Percentiles rank a stretch among this genome's conserved stretches.
These are phyloP conservation scores for Agrotis segetum DNA, from an alignment of 2,888 invertebrate genomes.

Conservation along the genomic window DNA sequence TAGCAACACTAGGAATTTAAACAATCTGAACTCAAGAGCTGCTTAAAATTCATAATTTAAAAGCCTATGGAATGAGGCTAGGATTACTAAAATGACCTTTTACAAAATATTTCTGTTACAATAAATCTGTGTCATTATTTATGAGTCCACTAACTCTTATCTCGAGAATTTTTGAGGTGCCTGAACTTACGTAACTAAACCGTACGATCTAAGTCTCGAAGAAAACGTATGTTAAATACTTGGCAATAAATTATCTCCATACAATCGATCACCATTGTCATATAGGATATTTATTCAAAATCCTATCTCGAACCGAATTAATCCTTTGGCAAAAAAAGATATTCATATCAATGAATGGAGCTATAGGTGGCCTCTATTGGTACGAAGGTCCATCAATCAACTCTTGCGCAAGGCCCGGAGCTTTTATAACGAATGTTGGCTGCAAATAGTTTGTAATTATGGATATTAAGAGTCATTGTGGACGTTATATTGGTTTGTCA, in stretches of 20 bases:
- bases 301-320: slow-evolving; percentile 77
- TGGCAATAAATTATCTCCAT: slow-evolving; percentile 64
- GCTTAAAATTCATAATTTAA: slow-evolving; percentile 49
- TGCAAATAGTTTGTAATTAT: slow-evolving; percentile 89
- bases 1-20: slow-evolving; percentile 32
- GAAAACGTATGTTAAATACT: slow-evolving; percentile 68
- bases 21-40: slow-evolving; percentile 26
- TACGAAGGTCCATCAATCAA: slow-evolving; percentile 82
- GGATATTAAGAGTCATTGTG: slow-evolving; percentile 88
- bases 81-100: slow-evolving; percentile 64
- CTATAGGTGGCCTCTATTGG: slow-evolving; percentile 68
- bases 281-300: slow-evolving; percentile 70
- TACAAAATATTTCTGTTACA: slow-evolving; percentile 61
- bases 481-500: slow-evolving; percentile 75
- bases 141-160: slow-evolving; percentile 67
- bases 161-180: slow-evolving; percentile 62
- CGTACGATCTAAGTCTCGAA: slow-evolving; percentile 44
- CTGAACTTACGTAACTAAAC: slow-evolving; percentile 58
- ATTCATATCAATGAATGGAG: slow-evolving; percentile 77
- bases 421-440: slow-evolving; percentile 81
- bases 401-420: slow-evolving; percentile 81
- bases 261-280: slow-evolving; percentile 73
- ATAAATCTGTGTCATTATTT: slow-evolving; percentile 71
- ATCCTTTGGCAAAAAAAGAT: slow-evolving; percentile 81
- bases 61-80: slow-evolving; percentile 48